Percentiles rank a stretch among this genome's conserved stretches.
phyloP scores from a whole-genome alignment of 1,140 invertebrate species.

The Monochamus saltuarius region DNA sequence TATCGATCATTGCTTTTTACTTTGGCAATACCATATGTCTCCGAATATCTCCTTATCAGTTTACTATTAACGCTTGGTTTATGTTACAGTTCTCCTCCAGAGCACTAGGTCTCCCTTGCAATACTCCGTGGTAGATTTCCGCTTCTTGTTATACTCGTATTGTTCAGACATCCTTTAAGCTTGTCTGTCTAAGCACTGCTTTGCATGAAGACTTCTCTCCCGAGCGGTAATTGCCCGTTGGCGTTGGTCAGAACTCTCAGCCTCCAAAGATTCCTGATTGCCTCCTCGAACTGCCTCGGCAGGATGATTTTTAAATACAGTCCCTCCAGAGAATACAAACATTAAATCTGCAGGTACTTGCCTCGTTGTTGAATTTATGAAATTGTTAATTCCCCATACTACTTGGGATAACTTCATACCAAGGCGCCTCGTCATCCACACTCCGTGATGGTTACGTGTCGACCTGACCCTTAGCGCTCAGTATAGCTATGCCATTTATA shows the following conservation, averaged over 20 bases:
- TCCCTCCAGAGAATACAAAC: too few species aligned
- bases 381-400: constrained; percentile 39
- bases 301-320: too few species aligned
- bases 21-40: constrained; percentile 40
- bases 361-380: background rate
- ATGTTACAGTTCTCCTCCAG: constrained; percentile 15
- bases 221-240: too few species aligned
- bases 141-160: constrained; percentile 22
- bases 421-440: constrained; percentile 30
- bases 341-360: constrained; percentile 6
- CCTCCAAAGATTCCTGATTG: too few species aligned
- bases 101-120: constrained; percentile 23
- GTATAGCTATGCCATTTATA: constrained; percentile 41
- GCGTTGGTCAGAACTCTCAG: too few species aligned
- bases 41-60: constrained; percentile 14
- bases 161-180: constrained; percentile 9
- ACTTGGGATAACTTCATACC: constrained; percentile 37
- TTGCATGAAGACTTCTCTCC: too few species aligned
- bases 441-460: constrained; percentile 38
- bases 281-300: too few species aligned
- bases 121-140: constrained; percentile 20
- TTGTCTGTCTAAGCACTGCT: too few species aligned
- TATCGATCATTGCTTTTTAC: constrained; percentile 45
- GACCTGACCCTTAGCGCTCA: constrained; percentile 42
- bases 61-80: constrained; percentile 11